These are phyloP conservation scores for Nymphicus hollandicus DNA, from an alignment of 2,113 vertebrate genomes.

Conservation along the genomic window DNA sequence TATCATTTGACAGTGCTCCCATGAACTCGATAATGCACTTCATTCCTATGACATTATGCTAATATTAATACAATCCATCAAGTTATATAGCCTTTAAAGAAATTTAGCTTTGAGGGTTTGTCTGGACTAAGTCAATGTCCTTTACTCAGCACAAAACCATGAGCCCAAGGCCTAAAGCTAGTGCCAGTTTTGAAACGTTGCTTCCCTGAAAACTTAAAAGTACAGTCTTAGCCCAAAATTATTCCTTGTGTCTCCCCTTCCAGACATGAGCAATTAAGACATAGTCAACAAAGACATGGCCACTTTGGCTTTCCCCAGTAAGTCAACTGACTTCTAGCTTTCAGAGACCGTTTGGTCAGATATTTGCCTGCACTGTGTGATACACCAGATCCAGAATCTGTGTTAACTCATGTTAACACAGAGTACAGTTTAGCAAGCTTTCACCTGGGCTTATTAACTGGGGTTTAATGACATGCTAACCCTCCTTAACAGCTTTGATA, in stretches of 20 bases:
- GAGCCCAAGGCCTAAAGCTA: not conserved
- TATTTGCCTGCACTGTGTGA: not conserved
- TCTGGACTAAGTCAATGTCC: not conserved
- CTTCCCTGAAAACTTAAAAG: not conserved
- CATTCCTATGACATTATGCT: not conserved
- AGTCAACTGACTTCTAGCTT: not conserved
- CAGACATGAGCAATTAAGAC: not conserved
- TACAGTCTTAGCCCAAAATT: not conserved
- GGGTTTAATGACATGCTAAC: not conserved
- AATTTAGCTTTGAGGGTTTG: not conserved
- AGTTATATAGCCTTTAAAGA: not conserved
- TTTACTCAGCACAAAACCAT: not conserved
- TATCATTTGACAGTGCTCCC: conserved; percentile 9
- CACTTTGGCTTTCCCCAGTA: not conserved
- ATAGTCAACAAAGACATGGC: not conserved
- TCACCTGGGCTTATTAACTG: not conserved
- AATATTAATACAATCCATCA: conserved; percentile 46
- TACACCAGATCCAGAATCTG: not conserved
- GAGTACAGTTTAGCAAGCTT: not conserved
- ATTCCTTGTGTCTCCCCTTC: not conserved
- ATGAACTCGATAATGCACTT: not conserved
- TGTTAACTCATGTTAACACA: not conserved
- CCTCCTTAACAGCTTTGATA: not conserved
- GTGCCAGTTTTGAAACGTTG: not conserved
- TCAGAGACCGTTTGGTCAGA: not conserved